phyloP scores from a whole-genome alignment of 1,140 invertebrate genomes.

The Paraescarpia echinospica region DNA sequence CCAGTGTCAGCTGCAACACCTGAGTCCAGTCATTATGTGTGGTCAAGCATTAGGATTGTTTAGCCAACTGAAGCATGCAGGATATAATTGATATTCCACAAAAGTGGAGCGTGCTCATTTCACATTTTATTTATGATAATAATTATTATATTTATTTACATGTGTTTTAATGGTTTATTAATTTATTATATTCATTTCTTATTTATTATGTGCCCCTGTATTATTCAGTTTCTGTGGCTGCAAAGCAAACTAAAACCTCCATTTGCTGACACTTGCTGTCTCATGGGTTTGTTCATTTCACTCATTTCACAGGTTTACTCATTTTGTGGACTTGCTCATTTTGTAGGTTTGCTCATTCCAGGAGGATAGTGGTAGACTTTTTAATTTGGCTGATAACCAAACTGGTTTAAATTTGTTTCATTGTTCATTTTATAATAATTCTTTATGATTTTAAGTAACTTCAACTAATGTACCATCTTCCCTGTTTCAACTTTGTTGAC shows the following conservation, averaged over 20 bases:
- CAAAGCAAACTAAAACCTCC: too few relatives aligned
- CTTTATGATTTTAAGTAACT: neutral
- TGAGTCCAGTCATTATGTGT: neutral
- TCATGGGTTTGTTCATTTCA: too few relatives aligned
- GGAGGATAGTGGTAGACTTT: neutral
- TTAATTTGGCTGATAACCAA: neutral
- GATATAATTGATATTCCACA: neutral
- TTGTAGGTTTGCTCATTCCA: neutral
- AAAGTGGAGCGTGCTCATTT: too few relatives aligned
- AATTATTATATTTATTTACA: too few relatives aligned
- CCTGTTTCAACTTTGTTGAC: neutral
- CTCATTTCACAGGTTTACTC: too few relatives aligned
- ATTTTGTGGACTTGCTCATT: neutral
- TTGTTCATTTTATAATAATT: neutral
- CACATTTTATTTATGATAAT: too few relatives aligned
- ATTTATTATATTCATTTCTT: too few relatives aligned
- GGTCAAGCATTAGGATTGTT: neutral
- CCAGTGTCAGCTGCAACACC: slow-evolving; percentile 3
- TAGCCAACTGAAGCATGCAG: neutral
- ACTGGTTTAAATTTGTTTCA: neutral
- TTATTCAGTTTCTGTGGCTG: too few relatives aligned
- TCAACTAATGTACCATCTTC: neutral
- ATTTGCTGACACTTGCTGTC: too few relatives aligned
- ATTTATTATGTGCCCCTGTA: too few relatives aligned
- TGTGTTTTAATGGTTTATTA: too few relatives aligned